Evolutionary conservation across 2,797 vertebrate genomes (phyloP), one percentile per base, ranked within the genome.

Genomic region (Cetoscarus ocellatus): DNA sequence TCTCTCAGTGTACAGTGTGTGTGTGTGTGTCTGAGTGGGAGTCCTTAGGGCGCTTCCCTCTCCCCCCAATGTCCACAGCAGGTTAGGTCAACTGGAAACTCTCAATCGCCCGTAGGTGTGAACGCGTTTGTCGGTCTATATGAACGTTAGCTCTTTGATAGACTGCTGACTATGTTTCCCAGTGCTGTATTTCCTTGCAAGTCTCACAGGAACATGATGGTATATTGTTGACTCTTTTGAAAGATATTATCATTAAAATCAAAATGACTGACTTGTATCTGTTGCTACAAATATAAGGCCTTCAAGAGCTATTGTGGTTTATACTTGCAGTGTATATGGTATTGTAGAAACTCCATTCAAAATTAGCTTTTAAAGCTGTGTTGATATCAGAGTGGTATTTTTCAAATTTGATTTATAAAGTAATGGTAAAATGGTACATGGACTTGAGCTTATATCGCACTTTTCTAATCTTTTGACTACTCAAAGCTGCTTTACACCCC

Each of bases 11-110:
- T 64, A 14, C 17, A 53, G 48, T 70, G 76, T n/a, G 35, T 73
- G 2, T 1, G 75, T 65, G 35, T 7, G 12, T 17, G 54, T 67
- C 66, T 58, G 60, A 44, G 53, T 75, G 65, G 66, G 7, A 74
- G 66, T 88, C 61, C 73, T 68, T 66, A 19, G 59, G 35, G 34
- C 73, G 73, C 80, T 69, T 75, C 68, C 72, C 38, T 86, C 79
- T 82, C 77, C 73, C 82, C 75, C 75, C 70, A 77, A 79, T 78
- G 65, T 71, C 76, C 55, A 63, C 52, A 73, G 69, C 56, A 64
- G 75, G 68, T 77, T 68, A 83, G 74, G 74, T 86, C 84, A 81
- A 68, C 53, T 80, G 86, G 81, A 91, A 90, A 79, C 51, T 75
- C 76, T 54, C 68, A 63, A 74, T 73, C 60, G 80, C 75, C 84